Evolutionary conservation across 2,113 vertebrate species (phyloP), one percentile per base, ranked within the genome.

Genomic region (Plectropomus leopardus): DNA sequence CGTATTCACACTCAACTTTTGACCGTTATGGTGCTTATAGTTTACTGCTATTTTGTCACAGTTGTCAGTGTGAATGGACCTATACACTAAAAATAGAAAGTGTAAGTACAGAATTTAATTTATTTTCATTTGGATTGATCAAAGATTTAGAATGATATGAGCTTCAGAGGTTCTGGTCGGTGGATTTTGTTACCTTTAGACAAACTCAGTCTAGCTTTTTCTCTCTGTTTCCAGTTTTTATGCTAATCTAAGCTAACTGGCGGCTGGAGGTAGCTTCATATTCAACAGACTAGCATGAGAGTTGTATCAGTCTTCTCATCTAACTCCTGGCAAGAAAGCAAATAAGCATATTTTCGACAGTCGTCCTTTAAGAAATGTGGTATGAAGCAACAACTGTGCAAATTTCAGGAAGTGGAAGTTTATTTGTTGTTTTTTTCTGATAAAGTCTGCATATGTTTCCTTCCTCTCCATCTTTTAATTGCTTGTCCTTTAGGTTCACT

Each of bases 391-490:
- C 30, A 72, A 45, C 40, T 76, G 53, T 36, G 36, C 3, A 23
- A n/a, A 42, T 23, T 32, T 51, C 14, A 69, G 16, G 7, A 9
- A 30, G 1, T 11, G 5, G 40, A 26, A 34, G 16, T 19, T 23
- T 4, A 57, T 48, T n/a, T 68, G 5, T n/a, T 24, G n/a, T 10
- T 45, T 60, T 1, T 28, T 36, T 11, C 1, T 32, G 54, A 60
- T 68, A 34, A 58, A 66, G 24, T 80, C 63, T 11, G 45, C 45
- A 44, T 24, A 23, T 23, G 55, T 42, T 76, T 50, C 3, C 10
- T 58, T 53, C 34, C 32, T 32, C 4, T 36, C n/a, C 24, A 17
- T 44, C 7, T 57, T 57, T 68, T 7, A 40, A 58, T 40, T 24
- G 21, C 4, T 63, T 55, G 21, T 71, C n/a, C 26, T 47, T 5